phyloP scores from a whole-genome alignment of 2,888 invertebrate species.

The Platerodrilus igneus region DNA sequence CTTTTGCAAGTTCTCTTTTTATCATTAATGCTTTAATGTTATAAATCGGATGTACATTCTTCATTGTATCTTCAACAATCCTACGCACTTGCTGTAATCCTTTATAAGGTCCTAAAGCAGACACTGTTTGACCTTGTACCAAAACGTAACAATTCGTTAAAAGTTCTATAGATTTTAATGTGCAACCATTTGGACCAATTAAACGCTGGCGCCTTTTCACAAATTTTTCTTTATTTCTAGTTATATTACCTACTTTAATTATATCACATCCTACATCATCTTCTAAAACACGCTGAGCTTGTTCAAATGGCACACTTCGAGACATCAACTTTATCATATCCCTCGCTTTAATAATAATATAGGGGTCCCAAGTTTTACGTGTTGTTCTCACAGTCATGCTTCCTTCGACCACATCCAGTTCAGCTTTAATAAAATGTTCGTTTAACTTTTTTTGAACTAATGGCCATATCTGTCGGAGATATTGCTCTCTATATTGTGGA shows the following conservation, averaged over 20 bases:
- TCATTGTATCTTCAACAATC: slow-evolving; percentile 96
- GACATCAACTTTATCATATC: slow-evolving; percentile 94
- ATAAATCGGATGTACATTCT: slow-evolving; percentile 97
- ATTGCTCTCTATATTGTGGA: slow-evolving; percentile 95
- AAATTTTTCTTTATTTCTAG: slow-evolving; percentile 89
- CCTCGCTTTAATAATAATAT: slow-evolving; percentile 90
- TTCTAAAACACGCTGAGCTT: slow-evolving; percentile 79
- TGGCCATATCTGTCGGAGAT: slow-evolving; percentile 93
- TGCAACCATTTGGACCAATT: slow-evolving; percentile 97
- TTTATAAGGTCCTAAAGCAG: slow-evolving; percentile 92
- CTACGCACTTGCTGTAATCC: slow-evolving; percentile 82
- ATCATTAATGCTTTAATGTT: slow-evolving; percentile 98
- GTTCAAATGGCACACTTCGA: slow-evolving; percentile 94
- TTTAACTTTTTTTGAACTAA: slow-evolving; percentile 80
- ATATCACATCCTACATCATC: slow-evolving; percentile 94
- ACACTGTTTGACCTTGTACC: slow-evolving; percentile 96
- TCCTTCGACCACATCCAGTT: slow-evolving; percentile 88
- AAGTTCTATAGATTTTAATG: slow-evolving; percentile 93
- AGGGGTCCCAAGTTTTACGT: slow-evolving; percentile 97
- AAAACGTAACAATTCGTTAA: slow-evolving; percentile 94
- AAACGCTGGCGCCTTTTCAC: slow-evolving; percentile 89
- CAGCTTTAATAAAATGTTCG: slow-evolving; percentile 77
- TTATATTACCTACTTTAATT: slow-evolving; percentile 90
- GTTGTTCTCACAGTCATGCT: slow-evolving; percentile 94
- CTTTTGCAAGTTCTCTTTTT: slow-evolving; percentile 89